Base-by-base conservation (phyloP, 2,113 vertebrate genomes). In the Peromyscus polionotus region DNA sequence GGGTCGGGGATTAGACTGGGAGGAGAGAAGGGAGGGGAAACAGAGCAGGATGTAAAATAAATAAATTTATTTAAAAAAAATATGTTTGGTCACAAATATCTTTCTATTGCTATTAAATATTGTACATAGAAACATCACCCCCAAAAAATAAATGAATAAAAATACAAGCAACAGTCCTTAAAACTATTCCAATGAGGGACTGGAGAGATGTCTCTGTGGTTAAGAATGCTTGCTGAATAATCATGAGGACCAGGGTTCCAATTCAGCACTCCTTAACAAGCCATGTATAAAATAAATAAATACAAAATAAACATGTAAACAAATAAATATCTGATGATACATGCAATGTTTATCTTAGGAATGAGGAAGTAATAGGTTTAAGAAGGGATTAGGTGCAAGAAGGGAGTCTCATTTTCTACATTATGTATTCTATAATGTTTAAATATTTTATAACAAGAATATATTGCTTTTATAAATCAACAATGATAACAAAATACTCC, bases 391-490 rank as follows among this genome's bases (percentile, higher is more conserved):
- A 61, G 16, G 2, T 48, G 45, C 9, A 86, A 93, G 31, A 89
- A 7, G 10, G 57, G 8, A 75, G 4, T 68, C 63, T 67, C 36
- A 0, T 87, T 88, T 87, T 93, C n/a, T 72, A 73, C 12, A 77
- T 88, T 24, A 81, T 86, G n/a, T 59, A 54, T 9, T 94, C 45
- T 51, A 59, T 26, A 84, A 59, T 72, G n/a, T 72, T 85, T 67
- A 93, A 81, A 80, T 83, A 73, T 89, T 93, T 92, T 88, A 8
- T 31, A 83, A 68, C 28, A 76, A 83, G 48, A 33, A 2, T 57
- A 26, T 45, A 75, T 36, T 72, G 2, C 8, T 92, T 94, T 95
- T 90, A 85, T 24, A 94, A 91, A 81, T 84, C 42, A 96, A 10
- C 7, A 81, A 33, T 10, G 51, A 97, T 14, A 80, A n/a, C 61